Base-by-base conservation (phyloP, 2,888 invertebrate genomes). In the Drosophila diplacantha region DNA sequence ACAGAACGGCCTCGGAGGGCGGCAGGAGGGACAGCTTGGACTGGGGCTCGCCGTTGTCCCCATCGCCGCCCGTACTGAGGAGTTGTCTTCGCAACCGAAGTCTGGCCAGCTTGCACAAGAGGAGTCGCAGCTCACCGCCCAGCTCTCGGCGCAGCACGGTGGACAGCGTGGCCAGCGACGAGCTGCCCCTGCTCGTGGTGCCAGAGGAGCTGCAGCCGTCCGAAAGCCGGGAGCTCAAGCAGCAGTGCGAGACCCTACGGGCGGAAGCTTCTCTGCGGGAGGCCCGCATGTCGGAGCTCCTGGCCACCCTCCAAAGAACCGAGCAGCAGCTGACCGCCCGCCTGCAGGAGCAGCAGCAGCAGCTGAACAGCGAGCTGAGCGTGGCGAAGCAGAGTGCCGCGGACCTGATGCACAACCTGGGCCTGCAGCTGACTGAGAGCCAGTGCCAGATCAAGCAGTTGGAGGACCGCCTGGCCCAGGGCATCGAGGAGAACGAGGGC, bases 1-100 rank as follows among this genome's bases (percentile, higher is more conserved):
- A 96, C 81, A 90, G 94, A 82, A 95, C 95, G 0, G 95, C 95
- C 11, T 95, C 95, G 0, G 96, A 96, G 88, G 93, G 94, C 49
- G 93, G 93, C 0, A 89, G 93, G n/a, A 89, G 94, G 46, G 93
- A 95, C 76, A 94, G 94, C 72, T 93, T 94, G 20, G 95, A 95
- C 83, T 95, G 95, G 95, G 94, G 94, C 26, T 95, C 92, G 7
- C 88, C 90, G 0, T 77, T 93, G 22, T 93, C 93, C 0, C 92
- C 93, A 1, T 93, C 93, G 0, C 93, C 93, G 2, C 93, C 93
- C 3, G 91, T 93, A 16, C 90, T 91, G 12, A 89, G 92, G 71
- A 77, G 77, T 34, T 78, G 78, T 54, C 90, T 90, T 53, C 89
- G 92, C 70, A 90, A 90, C 34, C 87, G 91, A 41, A 81, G 86